phyloP scores from a whole-genome alignment of 2,888 invertebrate species.

The Atrina japonica region DNA sequence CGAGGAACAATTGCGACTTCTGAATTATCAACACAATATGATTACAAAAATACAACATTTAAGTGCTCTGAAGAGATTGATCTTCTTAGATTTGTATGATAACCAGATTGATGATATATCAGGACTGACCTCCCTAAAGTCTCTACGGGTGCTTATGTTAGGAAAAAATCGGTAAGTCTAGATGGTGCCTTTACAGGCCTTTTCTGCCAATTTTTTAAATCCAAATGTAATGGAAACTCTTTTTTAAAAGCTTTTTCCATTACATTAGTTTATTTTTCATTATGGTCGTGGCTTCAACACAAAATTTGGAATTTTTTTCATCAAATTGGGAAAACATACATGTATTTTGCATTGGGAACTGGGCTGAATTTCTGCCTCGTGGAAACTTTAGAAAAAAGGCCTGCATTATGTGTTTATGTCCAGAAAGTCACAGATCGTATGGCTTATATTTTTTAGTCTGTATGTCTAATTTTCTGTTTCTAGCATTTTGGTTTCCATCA shows the following conservation, averaged over 20 bases:
- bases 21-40: slow-evolving; percentile 96
- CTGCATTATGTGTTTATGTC: background rate
- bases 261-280: too few relatives aligned
- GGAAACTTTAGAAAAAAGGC: too few relatives aligned
- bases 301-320: too few relatives aligned
- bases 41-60: slow-evolving; percentile 88
- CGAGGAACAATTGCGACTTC: slow-evolving; percentile 89
- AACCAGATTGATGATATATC: slow-evolving; percentile 94
- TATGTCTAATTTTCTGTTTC: too few relatives aligned
- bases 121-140: slow-evolving; percentile 88
- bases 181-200: background rate
- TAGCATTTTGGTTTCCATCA: too few relatives aligned
- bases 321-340: too few relatives aligned
- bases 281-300: too few relatives aligned
- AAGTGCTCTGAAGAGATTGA: slow-evolving; percentile 87
- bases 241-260: too few relatives aligned
- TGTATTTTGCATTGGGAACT: too few relatives aligned
- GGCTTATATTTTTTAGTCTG: background rate
- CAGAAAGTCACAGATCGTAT: background rate
- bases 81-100: slow-evolving; percentile 96
- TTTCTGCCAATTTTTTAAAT: too few relatives aligned
- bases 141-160: slow-evolving; percentile 91
- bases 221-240: too few relatives aligned
- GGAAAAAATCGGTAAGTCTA: slow-evolving; percentile 92
- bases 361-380: too few relatives aligned